Base-by-base conservation (phyloP, 2,113 vertebrate genomes). In the Calidris pugnax region DNA sequence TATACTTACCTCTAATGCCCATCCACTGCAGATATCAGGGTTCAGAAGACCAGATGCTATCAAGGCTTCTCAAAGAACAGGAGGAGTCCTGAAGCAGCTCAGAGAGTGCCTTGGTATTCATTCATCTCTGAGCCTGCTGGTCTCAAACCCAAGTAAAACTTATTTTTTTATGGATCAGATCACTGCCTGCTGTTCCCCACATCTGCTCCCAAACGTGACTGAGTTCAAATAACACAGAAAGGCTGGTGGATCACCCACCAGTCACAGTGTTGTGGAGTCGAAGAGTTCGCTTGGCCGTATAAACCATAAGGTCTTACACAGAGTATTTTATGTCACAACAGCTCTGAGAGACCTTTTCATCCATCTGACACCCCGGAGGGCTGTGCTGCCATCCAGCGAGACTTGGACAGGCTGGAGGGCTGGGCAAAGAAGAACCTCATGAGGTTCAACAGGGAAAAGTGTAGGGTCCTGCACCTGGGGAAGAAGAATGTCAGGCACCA, bases 201-300 rank as follows among this genome's bases (percentile, higher is more conserved):
- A n/a, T 50, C 53, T 77, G 50, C 59, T 37, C 13, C 6, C 12
- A 48, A 4, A n/a, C 20, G 45, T 5, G 3, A 1, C 33, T 30
- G 43, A 72, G 18, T 85, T 55, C 55, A 83, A 37, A 7, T 66
- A 5, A 24, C 68, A 56, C 45, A 69, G 59, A 74, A 94, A 77
- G 10, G 8, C 27, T 47, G 13, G 35, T 35, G 72, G 35, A 22
- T 87, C 35, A 41, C 19, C n/a, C 41, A 55, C 19, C 27, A 41
- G 50, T 7, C 17, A 6, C 0, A 0, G 7, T 69, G 68, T 4
- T 45, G 7, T 22, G 53, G 14, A 33, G 66, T 7, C 45, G 48
- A 77, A 30, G 32, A 68, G 14, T 69, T 80, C 11, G 14, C 23
- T 50, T 72, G 39, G 19, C 26, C 24, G 16, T 23, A 33, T 9